phyloP scores from a whole-genome alignment of 2,113 vertebrate genomes.

The Crypturellus undulatus region DNA sequence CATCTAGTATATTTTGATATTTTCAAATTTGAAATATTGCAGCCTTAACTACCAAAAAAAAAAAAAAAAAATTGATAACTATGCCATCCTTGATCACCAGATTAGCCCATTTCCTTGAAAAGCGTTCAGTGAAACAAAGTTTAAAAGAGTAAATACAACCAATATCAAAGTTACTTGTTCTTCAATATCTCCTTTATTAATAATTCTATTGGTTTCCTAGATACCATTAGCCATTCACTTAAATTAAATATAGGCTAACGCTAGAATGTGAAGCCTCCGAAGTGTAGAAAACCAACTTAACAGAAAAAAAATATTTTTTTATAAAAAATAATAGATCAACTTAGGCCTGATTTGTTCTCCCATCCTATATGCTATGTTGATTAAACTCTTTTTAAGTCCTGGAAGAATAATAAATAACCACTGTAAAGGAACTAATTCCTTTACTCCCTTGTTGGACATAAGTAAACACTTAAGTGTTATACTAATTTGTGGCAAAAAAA shows the following conservation, averaged over 20 bases:
- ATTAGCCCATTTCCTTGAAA: background rate
- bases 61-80: background rate
- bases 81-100: background rate
- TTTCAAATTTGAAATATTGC: background rate
- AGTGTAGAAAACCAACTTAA: background rate
- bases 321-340: background rate
- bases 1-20: background rate
- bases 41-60: background rate
- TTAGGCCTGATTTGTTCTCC: background rate
- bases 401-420: background rate
- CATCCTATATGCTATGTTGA: too few relatives aligned
- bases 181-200: background rate
- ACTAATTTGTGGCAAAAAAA: background rate
- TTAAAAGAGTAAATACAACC: background rate
- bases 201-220: background rate
- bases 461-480: background rate
- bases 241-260: background rate
- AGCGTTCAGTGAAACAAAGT: background rate
- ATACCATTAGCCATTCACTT: background rate
- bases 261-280: background rate
- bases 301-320: background rate
- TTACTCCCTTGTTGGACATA: background rate
- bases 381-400: background rate
- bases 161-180: background rate
- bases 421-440: background rate